Percentiles rank a stretch among this genome's conserved stretches.
Evolutionary conservation across 2,113 vertebrate genomes (phyloP).

Genomic region (rat (Rattus norvegicus)): GRCr8 NC_086027.1:37632001-37632500

Average conservation of each 20-base stretch:
- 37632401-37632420: neutral
- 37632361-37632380: neutral
- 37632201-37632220: neutral
- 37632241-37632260: neutral
- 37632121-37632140: neutral
- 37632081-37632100: neutral
- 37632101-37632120: neutral
- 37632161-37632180: neutral
- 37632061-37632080: neutral
- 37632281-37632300: neutral
- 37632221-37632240: neutral
- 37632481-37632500: neutral
- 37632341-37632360: neutral
- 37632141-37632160: neutral
- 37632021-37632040: neutral
- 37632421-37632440: neutral
- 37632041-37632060: neutral
- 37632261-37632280: neutral
- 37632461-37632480: neutral
- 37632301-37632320: neutral
- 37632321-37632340: neutral
- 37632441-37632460: neutral
- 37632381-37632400: accelerated
- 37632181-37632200: neutral
- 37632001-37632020: too few relatives aligned